Evolutionary conservation across 1,140 invertebrate species (phyloP).

Genomic region (Cydia amplana): DNA sequence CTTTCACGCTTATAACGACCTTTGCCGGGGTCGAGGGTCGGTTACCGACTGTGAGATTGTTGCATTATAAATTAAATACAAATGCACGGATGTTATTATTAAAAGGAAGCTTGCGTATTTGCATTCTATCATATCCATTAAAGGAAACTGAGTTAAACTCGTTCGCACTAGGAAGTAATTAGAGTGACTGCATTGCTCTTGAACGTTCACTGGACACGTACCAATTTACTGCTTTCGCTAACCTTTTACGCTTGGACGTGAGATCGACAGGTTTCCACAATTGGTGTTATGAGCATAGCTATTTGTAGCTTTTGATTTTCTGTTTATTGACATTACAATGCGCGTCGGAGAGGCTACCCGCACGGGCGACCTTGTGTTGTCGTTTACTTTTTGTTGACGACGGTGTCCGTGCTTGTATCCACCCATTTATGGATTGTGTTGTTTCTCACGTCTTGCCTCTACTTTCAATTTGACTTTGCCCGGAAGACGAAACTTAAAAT

Average conservation of each 20-base stretch:
- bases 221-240: conserved; percentile 47
- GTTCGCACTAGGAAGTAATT: conserved; percentile 44
- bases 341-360: conserved; percentile 8
- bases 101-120: neutral
- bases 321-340: conserved; percentile 27
- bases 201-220: conserved; percentile 47
- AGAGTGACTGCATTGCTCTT: conserved; percentile 42
- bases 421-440: conserved; percentile 3
- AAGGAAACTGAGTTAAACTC: conserved; percentile 37
- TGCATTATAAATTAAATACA: conserved; percentile 22
- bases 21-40: conserved; percentile 42
- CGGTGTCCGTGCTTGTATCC: neutral
- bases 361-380: conserved; percentile 14
- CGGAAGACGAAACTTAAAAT: conserved; percentile 20
- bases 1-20: conserved; percentile 53
- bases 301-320: conserved; percentile 20
- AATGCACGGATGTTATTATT: conserved; percentile 8
- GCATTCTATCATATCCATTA: conserved; percentile 15
- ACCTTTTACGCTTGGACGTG: conserved; percentile 41
- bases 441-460: conserved; percentile 9
- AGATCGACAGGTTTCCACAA: conserved; percentile 35
- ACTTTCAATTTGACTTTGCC: conserved; percentile 9
- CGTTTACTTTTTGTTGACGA: conserved; percentile 27
- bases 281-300: neutral
- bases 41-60: conserved; percentile 36